phyloP scores from a whole-genome alignment of 2,888 invertebrate genomes.

The Diadegma fenestrale region DNA sequence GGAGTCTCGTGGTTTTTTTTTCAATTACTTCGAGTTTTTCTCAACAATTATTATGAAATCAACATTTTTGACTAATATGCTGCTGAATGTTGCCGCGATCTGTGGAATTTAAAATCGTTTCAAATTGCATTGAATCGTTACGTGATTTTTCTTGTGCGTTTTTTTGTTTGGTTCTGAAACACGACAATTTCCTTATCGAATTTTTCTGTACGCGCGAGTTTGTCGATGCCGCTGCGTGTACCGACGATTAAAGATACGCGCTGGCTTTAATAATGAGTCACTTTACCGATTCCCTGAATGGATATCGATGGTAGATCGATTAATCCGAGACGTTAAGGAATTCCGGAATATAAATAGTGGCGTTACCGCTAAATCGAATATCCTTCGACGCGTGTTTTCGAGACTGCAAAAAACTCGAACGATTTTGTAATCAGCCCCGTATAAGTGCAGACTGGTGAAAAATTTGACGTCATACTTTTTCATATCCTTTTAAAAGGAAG shows the following conservation, averaged over 20 bases:
- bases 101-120: slow-evolving; percentile 46
- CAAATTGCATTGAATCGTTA: slow-evolving; percentile 30
- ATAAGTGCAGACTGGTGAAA: slow-evolving; percentile 26
- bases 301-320: slow-evolving; percentile 63
- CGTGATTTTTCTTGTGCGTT: slow-evolving; percentile 56
- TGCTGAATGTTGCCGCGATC: slow-evolving; percentile 19
- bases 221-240: slow-evolving; percentile 39
- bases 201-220: slow-evolving; percentile 12
- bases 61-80: not conserved
- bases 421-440: slow-evolving; percentile 24
- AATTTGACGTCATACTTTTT: slow-evolving; percentile 15
- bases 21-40: too few species aligned
- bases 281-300: slow-evolving; percentile 61
- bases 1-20: too few species aligned
- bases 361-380: slow-evolving; percentile 49
- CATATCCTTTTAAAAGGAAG: not conserved
- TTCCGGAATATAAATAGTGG: slow-evolving; percentile 51
- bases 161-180: slow-evolving; percentile 24
- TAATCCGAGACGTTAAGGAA: slow-evolving; percentile 54
- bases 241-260: slow-evolving; percentile 37
- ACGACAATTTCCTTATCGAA: slow-evolving; percentile 62
- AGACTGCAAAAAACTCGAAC: slow-evolving; percentile 21
- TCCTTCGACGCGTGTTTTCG: slow-evolving; percentile 6
- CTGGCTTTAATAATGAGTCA: slow-evolving; percentile 67
- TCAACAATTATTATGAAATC: not conserved